Conservation (phyloP, 2,113 vertebrate species). For the pig (Sus scrofa) region T2T-Sscrofa CM000826.6:24187501-24188000, state of each 20-base stretch:
- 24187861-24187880: slow-evolving; percentile 28
- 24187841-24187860: slow-evolving; percentile 76
- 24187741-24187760: slow-evolving; percentile 99
- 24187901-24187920: slow-evolving; percentile 34
- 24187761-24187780: slow-evolving; percentile 98
- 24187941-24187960: not conserved
- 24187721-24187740: slow-evolving; percentile 99
- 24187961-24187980: not conserved
- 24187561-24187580: slow-evolving; percentile 92
- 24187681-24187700: slow-evolving; percentile 99
- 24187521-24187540: slow-evolving; percentile 95
- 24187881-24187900: slow-evolving; percentile 58
- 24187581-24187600: slow-evolving; percentile 94
- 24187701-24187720: slow-evolving; percentile 99
- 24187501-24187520: slow-evolving; percentile 94
- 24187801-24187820: slow-evolving; percentile 86
- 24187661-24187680: slow-evolving; percentile 99
- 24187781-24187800: slow-evolving; percentile 95
- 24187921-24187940: not conserved
- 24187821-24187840: slow-evolving; percentile 86
- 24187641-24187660: slow-evolving; percentile 97
- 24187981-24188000: not conserved
- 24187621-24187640: slow-evolving; percentile 97
- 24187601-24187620: slow-evolving; percentile 94
- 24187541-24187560: slow-evolving; percentile 94